Base-by-base conservation (phyloP, 2,113 vertebrate genomes). In the Silurus asotus region DNA sequence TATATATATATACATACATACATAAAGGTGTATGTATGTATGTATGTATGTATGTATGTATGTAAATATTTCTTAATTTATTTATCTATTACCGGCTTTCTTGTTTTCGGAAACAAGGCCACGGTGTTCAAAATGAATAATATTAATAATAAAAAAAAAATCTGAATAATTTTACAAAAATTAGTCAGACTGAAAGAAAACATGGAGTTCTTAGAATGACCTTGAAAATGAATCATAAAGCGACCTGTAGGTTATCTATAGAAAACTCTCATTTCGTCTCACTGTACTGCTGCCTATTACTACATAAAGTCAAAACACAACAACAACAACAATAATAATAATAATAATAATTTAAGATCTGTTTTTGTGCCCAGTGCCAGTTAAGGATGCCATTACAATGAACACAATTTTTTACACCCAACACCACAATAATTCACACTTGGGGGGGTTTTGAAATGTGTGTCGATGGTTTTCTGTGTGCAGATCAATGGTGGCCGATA, bases 401-500 rank as follows among this genome's bases (percentile, higher is more conserved):
- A 19, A 72, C 45, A 48, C 19, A 20, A 23, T 3, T 19, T 74
- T 17, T 23, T 49, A 45, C 70, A 23, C 19, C 19, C 6, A 49
- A 75, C 19, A 23, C 48, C 37, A 48, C 37, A 72, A 6, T 13
- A 75, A 23, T 75, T 23, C 51, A 55, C 49, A 76, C 11, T 55
- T 37, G 2, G 9, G 25, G 9, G 23, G 74, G 23, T 55, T 76
- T 76, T 2, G 25, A 25, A 19, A 58, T 77, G 75, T 77, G 75
- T 77, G 53, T 77, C 2, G 13, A 56, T 55, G 49, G 75, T 28
- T 55, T 77, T 25, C 20, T 48, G 28, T 76, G 74, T 84, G 67
- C 56, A 76, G 80, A 62, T 76, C 72, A 88, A 58, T 85, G 83
- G 78, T 77, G 78, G 62, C 64, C 86, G 67, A 69, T 82, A 86